Base-by-base conservation (phyloP, 2,888 invertebrate genomes). In the Phalera bucephala region DNA sequence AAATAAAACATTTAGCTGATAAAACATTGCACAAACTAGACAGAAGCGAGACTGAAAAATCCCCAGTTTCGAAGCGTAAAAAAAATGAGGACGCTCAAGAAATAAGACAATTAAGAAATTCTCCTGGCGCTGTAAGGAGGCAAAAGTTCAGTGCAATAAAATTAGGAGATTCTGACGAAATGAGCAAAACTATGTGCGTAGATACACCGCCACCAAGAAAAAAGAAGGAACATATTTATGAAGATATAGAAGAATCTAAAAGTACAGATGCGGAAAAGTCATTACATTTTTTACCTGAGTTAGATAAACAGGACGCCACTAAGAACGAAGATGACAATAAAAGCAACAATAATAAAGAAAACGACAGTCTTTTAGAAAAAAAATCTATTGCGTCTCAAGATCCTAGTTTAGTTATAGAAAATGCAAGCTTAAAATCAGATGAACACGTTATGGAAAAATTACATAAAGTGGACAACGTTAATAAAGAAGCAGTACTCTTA, bases 1-100 rank as follows among this genome's bases (percentile, higher is more conserved):
- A 93, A 78, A 85, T 93, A 12, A 92, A 91, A 72, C 91, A 91
- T 51, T 86, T 93, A 77, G 93, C 93, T 10, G 93, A 93, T 54
- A 91, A 92, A 70, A 82, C 92, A 58, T 70, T 91, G 73, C 84
- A 92, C 56, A 84, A 89, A 64, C 60, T 86, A 36, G 92, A 92
- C 40, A 80, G 72, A 57, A 76, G 34, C 59, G 86, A 86, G 42
- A 69, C 61, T 52, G 86, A 87, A 61, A 86, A 88, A 53, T 82
- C 85, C 20, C 83, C 89, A 1, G 17, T 55, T 26, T 52, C 78
- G 7, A 88, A 87, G 58, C 68, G 85, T 19, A 86, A 83, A 49
- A 92, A 91, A 63, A 89, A 89, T 67, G 91, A 91, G 41, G 90
- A 91, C 36, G 62, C 74, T 36, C 92, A 92, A 62, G 92, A 92